Conservation (phyloP, 2,797 vertebrate genomes). For the Acrossocheilus fasciatus region DNA sequence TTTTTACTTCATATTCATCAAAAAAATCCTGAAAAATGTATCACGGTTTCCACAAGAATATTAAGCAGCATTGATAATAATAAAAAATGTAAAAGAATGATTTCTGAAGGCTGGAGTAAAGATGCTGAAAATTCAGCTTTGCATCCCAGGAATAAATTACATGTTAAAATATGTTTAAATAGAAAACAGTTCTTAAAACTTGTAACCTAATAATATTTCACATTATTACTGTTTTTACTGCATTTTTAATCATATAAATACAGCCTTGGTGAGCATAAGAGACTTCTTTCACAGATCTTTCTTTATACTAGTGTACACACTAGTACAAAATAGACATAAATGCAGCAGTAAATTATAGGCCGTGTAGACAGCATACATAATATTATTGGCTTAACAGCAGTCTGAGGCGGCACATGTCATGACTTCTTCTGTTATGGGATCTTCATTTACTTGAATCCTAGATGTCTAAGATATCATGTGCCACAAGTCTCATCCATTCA, state of each 20-base stretch:
- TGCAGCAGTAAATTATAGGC: no score
- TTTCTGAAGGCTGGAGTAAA: background rate
- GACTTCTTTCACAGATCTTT: background rate
- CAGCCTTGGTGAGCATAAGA: background rate
- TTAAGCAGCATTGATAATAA: background rate
- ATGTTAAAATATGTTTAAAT: background rate
- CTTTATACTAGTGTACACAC: background rate
- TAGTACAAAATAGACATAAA: background rate
- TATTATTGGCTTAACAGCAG: background rate
- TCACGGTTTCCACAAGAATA: background rate
- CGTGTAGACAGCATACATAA: background rate
- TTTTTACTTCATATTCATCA: background rate
- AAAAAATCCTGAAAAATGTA: background rate
- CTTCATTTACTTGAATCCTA: background rate
- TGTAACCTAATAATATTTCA: background rate
- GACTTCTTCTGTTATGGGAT: background rate
- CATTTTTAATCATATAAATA: background rate
- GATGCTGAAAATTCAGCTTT: background rate
- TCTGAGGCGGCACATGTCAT: conserved; percentile 3
- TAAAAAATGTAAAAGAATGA: background rate
- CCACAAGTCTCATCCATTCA: background rate
- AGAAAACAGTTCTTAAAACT: background rate
- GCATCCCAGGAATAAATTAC: background rate
- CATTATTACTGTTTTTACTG: background rate
- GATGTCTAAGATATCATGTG: conserved; percentile 15